A percentile compares a stretch with the other conserved stretches of the same genome.
phyloP scores from a whole-genome alignment of 2,113 vertebrate genomes.

The Podarcis raffonei region DNA sequence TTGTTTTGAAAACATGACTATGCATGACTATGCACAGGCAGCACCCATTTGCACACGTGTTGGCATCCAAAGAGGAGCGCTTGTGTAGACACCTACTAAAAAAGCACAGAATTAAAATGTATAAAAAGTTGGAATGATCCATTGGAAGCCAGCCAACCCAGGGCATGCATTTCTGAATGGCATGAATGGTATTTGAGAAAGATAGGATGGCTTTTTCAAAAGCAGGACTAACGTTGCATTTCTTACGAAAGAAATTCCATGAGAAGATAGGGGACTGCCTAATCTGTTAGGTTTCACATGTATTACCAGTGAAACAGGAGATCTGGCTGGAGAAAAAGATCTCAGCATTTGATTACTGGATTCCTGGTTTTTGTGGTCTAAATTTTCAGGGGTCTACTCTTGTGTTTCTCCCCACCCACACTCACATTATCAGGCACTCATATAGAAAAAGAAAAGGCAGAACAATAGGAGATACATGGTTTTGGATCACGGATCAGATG shows the following conservation, averaged over 20 bases:
- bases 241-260: neutral
- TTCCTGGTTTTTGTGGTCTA: conserved; percentile 29
- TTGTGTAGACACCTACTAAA: neutral
- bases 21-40: neutral
- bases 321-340: neutral
- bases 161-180: neutral
- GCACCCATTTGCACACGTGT: neutral
- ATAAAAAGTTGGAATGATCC: neutral
- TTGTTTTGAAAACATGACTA: neutral
- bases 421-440: conserved; percentile 22
- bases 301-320: neutral
- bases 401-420: neutral
- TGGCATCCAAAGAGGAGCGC: neutral
- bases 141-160: neutral
- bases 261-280: neutral
- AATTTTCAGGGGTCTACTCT: conserved; percentile 15
- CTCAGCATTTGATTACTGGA: neutral
- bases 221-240: neutral
- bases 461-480: conserved; percentile 29
- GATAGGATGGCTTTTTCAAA: neutral
- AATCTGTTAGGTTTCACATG: no score
- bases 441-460: conserved; percentile 15
- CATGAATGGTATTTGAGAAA: neutral
- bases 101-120: neutral
- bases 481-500: conserved; percentile 45